Conservation (phyloP, 2,888 invertebrate genomes). For the Elmis aenea region DNA sequence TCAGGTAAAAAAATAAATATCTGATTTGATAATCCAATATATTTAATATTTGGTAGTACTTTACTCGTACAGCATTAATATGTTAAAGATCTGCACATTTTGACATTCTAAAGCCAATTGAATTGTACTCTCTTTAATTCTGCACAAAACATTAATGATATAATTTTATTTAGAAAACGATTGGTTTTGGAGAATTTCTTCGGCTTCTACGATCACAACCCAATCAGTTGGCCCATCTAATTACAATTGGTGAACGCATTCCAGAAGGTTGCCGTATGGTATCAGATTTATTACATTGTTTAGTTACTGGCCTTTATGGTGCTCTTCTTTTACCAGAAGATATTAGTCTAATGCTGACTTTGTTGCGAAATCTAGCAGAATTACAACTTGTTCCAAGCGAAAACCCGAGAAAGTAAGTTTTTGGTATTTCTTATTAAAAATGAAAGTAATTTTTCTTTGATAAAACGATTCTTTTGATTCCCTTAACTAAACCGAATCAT, state of each 20-base stretch:
- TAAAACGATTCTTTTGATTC: slow-evolving; percentile 1
- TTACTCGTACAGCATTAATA: too few species aligned
- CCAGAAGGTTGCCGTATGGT: slow-evolving; percentile 34
- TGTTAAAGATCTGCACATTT: too few species aligned
- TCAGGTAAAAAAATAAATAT: slow-evolving; percentile 55
- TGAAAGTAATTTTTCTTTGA: slow-evolving; percentile 2
- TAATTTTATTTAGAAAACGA: slow-evolving; percentile 18
- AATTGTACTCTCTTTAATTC: too few species aligned
- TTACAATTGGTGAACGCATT: slow-evolving; percentile 62
- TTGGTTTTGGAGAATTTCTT: slow-evolving; percentile 48
- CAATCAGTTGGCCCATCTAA: slow-evolving; percentile 62
- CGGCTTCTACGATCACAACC: slow-evolving; percentile 65
- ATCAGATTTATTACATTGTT: slow-evolving; percentile 49
- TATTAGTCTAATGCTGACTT: slow-evolving; percentile 59
- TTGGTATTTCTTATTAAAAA: too few species aligned
- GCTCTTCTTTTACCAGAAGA: slow-evolving; percentile 73
- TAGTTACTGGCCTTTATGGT: slow-evolving; percentile 65
- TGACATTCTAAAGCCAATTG: too few species aligned
- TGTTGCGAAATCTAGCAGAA: slow-evolving; percentile 63
- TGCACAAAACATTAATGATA: slow-evolving; percentile 2
- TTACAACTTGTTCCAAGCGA: slow-evolving; percentile 67
- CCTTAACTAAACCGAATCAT: too few species aligned
- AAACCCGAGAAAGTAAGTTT: slow-evolving; percentile 59
- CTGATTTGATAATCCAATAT: neutral
- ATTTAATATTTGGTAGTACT: too few species aligned